Conservation (phyloP, 2,113 vertebrate species). For the Butastur rufipennis region DNA sequence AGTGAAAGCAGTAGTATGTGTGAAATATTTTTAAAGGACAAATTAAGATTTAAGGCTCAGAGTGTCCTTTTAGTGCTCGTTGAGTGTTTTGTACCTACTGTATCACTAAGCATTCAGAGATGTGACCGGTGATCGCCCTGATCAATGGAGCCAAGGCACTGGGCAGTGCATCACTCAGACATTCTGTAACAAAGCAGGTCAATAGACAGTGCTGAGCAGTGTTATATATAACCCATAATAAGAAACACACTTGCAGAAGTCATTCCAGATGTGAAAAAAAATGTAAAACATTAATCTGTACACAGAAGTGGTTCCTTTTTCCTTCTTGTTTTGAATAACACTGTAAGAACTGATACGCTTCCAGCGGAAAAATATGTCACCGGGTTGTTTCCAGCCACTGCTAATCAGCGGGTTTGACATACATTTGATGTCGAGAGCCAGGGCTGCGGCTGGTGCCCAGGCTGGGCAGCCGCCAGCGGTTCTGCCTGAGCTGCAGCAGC, state of each 20-base stretch:
- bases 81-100: neutral
- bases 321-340: neutral
- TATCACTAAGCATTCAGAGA: neutral
- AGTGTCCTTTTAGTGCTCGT: neutral
- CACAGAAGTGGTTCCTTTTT: neutral
- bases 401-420: neutral
- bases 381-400: neutral
- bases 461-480: neutral
- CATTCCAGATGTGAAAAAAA: neutral
- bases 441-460: neutral
- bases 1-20: neutral
- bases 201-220: neutral
- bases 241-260: neutral
- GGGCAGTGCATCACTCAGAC: neutral
- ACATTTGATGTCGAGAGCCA: neutral
- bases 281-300: neutral
- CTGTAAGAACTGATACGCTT: neutral
- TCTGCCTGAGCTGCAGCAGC: neutral
- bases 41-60: conserved; percentile 55
- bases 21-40: conserved; percentile 38
- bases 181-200: neutral
- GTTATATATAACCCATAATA: neutral
- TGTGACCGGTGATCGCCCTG: neutral
- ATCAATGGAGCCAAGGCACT: neutral
- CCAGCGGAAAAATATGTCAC: neutral